A percentile compares a stretch with the other conserved stretches of the same genome.
These are phyloP conservation scores for Nothobranchius kuhntae DNA, from an alignment of 2,113 vertebrate genomes.

Conservation along the genomic window DNA sequence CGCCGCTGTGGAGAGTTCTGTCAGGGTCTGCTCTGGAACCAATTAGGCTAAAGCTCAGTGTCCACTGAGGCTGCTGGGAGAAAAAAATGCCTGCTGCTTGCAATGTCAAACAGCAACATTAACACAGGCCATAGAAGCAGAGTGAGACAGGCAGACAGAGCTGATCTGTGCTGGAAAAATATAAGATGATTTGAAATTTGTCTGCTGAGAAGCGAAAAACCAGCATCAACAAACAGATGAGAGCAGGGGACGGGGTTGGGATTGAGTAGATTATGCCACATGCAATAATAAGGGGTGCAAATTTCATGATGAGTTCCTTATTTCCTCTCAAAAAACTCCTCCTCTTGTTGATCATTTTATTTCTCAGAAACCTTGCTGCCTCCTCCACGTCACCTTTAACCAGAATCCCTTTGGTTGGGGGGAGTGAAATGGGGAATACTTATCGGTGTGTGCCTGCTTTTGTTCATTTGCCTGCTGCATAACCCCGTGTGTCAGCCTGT, in stretches of 20 bases:
- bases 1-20: slow-evolving; percentile 85
- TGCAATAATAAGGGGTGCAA: slow-evolving; percentile 8
- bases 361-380: slow-evolving; percentile 22
- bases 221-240: neutral
- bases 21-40: slow-evolving; percentile 97
- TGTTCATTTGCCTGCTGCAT: slow-evolving; percentile 48
- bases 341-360: slow-evolving; percentile 1
- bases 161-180: slow-evolving; percentile 24
- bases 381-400: slow-evolving; percentile 33
- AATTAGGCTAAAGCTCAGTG: slow-evolving; percentile 91
- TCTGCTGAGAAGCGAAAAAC: neutral
- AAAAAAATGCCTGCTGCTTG: slow-evolving; percentile 83
- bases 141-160: slow-evolving; percentile 45
- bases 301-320: slow-evolving; percentile 10
- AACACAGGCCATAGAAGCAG: slow-evolving; percentile 73
- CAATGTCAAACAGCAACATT: slow-evolving; percentile 85
- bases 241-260: neutral
- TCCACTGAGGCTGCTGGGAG: slow-evolving; percentile 83
- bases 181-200: neutral
- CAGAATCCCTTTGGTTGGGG: slow-evolving; percentile 40
- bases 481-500: slow-evolving; percentile 73
- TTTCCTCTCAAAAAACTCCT: slow-evolving; percentile 6
- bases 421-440: slow-evolving; percentile 3
- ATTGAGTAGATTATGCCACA: slow-evolving; percentile 12
- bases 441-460: slow-evolving; percentile 17